Percentiles rank a stretch among this genome's conserved stretches.
These are phyloP conservation scores for Otolemur garnettii DNA, from an alignment of 2,113 vertebrate genomes.

Conservation along the genomic window DNA sequence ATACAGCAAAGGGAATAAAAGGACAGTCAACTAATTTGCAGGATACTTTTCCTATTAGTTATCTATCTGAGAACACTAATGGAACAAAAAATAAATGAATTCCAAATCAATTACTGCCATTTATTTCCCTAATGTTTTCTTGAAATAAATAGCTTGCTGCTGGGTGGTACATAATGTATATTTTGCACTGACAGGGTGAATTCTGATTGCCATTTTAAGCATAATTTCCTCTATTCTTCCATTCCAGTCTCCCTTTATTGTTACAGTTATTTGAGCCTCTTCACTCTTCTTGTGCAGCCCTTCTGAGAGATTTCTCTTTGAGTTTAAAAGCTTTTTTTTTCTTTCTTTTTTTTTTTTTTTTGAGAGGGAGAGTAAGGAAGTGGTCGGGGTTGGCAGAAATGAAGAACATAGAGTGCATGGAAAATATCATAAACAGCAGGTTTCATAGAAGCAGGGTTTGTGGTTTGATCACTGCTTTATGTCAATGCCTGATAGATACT, in stretches of 20 bases:
- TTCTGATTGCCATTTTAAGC: background rate
- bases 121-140: conserved; percentile 23
- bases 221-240: background rate
- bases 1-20: background rate
- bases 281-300: background rate
- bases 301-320: background rate
- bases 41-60: background rate
- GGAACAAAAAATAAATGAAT: background rate
- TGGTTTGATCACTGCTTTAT: background rate
- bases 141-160: conserved; percentile 23
- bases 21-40: background rate
- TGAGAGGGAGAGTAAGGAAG: background rate
- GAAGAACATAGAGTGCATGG: background rate
- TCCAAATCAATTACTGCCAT: background rate
- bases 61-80: background rate
- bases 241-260: background rate
- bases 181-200: background rate
- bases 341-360: background rate
- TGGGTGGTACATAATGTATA: background rate
- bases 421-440: background rate
- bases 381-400: background rate
- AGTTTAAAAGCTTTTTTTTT: background rate
- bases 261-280: background rate
- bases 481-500: background rate
- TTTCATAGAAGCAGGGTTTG: background rate